A percentile compares a stretch with the other conserved stretches of the same genome.
Conservation (phyloP, 2,888 invertebrate species). For the Hemicrepidius hirtus region DNA sequence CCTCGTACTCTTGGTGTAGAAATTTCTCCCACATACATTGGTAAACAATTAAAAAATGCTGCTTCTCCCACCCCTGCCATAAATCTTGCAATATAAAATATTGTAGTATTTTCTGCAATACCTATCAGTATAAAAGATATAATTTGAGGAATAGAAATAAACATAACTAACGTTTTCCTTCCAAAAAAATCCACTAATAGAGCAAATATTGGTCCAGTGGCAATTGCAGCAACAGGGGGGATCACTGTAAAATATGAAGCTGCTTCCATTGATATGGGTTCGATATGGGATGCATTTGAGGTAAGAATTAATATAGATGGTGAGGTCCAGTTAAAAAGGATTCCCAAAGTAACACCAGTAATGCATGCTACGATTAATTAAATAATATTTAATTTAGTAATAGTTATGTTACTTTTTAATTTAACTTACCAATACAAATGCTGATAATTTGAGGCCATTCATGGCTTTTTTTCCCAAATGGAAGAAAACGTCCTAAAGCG, state of each 20-base stretch:
- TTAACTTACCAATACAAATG: slow-evolving; percentile 52
- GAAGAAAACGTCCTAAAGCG: background rate
- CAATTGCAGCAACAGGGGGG: slow-evolving; percentile 60
- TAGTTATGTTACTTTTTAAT: background rate
- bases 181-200: slow-evolving; percentile 62
- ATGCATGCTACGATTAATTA: slow-evolving; percentile 49
- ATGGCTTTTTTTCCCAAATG: slow-evolving; percentile 1
- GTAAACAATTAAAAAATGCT: slow-evolving; percentile 54
- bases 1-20: slow-evolving; percentile 62
- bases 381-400: background rate
- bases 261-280: slow-evolving; percentile 55
- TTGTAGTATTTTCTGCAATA: slow-evolving; percentile 16
- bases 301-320: slow-evolving; percentile 51
- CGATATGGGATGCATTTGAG: slow-evolving; percentile 35
- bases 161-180: slow-evolving; percentile 61
- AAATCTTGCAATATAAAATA: slow-evolving; percentile 49
- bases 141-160: slow-evolving; percentile 63
- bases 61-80: slow-evolving; percentile 56
- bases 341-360: slow-evolving; percentile 52
- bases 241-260: slow-evolving; percentile 66
- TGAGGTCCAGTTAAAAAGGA: slow-evolving; percentile 54
- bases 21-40: slow-evolving; percentile 61
- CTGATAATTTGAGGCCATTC: slow-evolving; percentile 50
- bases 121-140: slow-evolving; percentile 60
- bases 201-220: slow-evolving; percentile 59